Percentiles rank a stretch among this genome's conserved stretches.
Evolutionary conservation across 2,888 invertebrate genomes (phyloP).

Genomic region (Empis livida): DNA sequence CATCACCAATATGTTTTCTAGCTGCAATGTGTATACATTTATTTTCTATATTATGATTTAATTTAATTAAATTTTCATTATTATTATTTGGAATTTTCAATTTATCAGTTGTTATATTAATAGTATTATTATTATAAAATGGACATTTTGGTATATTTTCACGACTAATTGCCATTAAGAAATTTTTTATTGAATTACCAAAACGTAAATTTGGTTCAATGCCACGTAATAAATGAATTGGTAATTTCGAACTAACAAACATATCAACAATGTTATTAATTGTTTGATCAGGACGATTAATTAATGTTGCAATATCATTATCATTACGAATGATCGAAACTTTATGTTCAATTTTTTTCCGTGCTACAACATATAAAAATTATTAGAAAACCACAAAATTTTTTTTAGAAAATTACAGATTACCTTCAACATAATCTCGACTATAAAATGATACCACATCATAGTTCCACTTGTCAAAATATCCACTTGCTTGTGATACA

Average conservation of each 20-base stretch:
- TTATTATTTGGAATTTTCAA: constrained; percentile 17
- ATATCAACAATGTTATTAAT: constrained; percentile 50
- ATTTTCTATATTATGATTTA: constrained; percentile 15
- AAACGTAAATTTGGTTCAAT: constrained; percentile 61
- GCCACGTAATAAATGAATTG: constrained; percentile 61
- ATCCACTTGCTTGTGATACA: constrained; percentile 60
- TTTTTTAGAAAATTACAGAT: no score
- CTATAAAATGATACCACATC: constrained; percentile 71
- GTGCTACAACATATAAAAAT: constrained; percentile 40
- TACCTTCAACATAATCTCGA: constrained; percentile 63
- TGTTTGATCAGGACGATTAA: constrained; percentile 34
- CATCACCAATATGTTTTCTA: constrained; percentile 37
- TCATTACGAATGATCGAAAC: constrained; percentile 52
- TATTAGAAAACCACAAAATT: no score
- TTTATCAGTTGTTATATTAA: not conserved
- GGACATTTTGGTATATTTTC: constrained; percentile 19
- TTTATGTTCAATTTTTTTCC: constrained; percentile 43
- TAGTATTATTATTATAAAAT: constrained; percentile 7
- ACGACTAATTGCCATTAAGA: constrained; percentile 18
- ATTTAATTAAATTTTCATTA: constrained; percentile 12
- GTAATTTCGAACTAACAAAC: constrained; percentile 48
- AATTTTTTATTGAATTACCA: constrained; percentile 38
- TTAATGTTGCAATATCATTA: constrained; percentile 45
- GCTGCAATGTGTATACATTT: constrained; percentile 41
- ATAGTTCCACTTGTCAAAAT: constrained; percentile 62